Evolutionary conservation across 2,888 invertebrate species (phyloP).

Genomic region (Dysmachus trigonus): DNA sequence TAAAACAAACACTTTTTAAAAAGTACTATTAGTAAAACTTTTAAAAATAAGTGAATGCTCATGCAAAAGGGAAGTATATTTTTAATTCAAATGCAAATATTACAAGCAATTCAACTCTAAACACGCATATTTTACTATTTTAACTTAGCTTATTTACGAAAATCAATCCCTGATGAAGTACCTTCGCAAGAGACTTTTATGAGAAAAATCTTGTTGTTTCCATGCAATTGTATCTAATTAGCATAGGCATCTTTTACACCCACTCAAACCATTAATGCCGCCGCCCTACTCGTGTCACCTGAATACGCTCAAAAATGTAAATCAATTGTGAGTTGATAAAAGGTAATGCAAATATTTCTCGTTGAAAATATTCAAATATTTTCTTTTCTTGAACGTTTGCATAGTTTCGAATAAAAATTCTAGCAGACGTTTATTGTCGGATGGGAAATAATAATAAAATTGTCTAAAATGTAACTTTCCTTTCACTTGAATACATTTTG

Average conservation of each 20-base stretch:
- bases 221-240: not conserved
- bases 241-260: not conserved
- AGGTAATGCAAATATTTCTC: not conserved
- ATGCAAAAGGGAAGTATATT: not conserved
- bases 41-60: no score
- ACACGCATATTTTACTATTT: not conserved
- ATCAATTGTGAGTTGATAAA: not conserved
- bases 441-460: not conserved
- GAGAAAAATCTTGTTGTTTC: not conserved
- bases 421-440: not conserved
- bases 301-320: not conserved
- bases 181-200: not conserved
- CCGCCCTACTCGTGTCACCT: not conserved
- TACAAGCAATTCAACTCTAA: not conserved
- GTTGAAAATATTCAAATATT: not conserved
- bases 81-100: not conserved
- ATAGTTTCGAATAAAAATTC: not conserved
- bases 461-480: not conserved
- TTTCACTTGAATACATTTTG: not conserved
- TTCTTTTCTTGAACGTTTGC: not conserved
- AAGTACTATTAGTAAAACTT: no score
- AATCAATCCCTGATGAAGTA: not conserved
- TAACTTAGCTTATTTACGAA: not conserved
- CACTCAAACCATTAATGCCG: not conserved
- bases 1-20: no score